phyloP scores from a whole-genome alignment of 2,113 vertebrate genomes.

The Eulemur macaco region DNA sequence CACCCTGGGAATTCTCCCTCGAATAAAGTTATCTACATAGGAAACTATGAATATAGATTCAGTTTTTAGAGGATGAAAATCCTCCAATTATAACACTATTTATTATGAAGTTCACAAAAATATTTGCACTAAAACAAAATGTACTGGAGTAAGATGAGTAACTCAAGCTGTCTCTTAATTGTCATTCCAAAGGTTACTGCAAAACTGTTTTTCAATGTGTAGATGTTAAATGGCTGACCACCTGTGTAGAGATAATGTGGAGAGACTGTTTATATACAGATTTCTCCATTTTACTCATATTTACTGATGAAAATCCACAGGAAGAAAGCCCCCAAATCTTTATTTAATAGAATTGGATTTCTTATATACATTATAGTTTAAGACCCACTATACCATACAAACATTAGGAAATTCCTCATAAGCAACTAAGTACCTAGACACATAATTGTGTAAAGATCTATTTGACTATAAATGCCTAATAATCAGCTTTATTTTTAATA shows the following conservation, averaged over 20 bases:
- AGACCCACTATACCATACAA: not conserved
- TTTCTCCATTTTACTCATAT: not conserved
- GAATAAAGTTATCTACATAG: not conserved
- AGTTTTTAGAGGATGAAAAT: conserved; percentile 29
- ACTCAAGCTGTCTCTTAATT: conserved; percentile 41
- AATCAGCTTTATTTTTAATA: not conserved
- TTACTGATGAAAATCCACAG: not conserved
- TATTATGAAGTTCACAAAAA: conserved; percentile 52
- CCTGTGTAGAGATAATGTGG: not conserved
- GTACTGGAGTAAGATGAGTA: not conserved
- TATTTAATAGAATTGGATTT: not conserved
- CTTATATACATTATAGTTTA: not conserved
- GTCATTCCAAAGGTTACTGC: not conserved
- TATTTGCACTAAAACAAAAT: conserved; percentile 47
- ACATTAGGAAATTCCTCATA: not conserved
- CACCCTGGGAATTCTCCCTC: conserved; percentile 20
- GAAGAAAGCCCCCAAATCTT: not conserved
- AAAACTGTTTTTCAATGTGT: not conserved
- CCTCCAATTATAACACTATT: conserved; percentile 33
- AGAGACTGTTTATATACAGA: not conserved
- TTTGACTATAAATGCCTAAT: not conserved
- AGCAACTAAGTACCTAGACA: not conserved
- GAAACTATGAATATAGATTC: conserved; percentile 50
- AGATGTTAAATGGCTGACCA: not conserved
- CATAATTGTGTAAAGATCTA: not conserved